Conservation (phyloP, 2,797 vertebrate species). For the Chelon auratus region DNA sequence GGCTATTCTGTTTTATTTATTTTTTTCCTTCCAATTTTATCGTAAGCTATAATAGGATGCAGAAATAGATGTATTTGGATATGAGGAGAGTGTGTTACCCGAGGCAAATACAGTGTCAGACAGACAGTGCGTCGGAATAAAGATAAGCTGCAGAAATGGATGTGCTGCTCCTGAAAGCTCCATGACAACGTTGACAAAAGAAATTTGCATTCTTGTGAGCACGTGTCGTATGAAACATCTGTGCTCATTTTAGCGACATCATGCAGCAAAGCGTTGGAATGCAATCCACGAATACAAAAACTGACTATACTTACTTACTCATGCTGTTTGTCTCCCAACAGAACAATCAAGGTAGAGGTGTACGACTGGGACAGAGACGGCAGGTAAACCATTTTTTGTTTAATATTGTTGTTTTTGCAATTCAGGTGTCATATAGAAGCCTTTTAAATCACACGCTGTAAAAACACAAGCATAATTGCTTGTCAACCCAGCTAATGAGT, state of each 20-base stretch:
- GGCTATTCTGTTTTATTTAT: conserved; percentile 3
- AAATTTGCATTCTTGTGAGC: conserved; percentile 22
- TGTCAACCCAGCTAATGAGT: no score
- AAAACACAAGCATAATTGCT: not conserved
- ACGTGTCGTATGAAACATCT: not conserved
- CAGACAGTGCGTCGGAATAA: conserved; percentile 38
- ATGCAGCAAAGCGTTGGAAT: not conserved
- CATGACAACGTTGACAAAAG: conserved; percentile 27
- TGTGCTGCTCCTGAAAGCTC: conserved; percentile 17
- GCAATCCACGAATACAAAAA: not conserved
- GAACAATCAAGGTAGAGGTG: conserved; percentile 91
- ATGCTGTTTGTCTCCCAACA: conserved; percentile 67
- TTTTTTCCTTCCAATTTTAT: conserved; percentile 30
- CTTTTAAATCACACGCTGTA: not conserved
- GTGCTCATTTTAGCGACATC: not conserved
- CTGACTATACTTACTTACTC: not conserved
- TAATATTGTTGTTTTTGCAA: not conserved
- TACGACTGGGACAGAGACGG: conserved; percentile 93
- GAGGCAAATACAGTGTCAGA: conserved; percentile 34
- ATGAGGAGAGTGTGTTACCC: conserved; percentile 46
- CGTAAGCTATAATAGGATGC: conserved; percentile 38
- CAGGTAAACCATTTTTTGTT: conserved; percentile 80
- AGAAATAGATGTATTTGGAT: conserved; percentile 53
- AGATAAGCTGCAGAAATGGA: conserved; percentile 54
- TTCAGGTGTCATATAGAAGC: not conserved